Evolutionary conservation across 2,797 vertebrate species (phyloP).

Genomic region (Phalanger gymnotis): DNA sequence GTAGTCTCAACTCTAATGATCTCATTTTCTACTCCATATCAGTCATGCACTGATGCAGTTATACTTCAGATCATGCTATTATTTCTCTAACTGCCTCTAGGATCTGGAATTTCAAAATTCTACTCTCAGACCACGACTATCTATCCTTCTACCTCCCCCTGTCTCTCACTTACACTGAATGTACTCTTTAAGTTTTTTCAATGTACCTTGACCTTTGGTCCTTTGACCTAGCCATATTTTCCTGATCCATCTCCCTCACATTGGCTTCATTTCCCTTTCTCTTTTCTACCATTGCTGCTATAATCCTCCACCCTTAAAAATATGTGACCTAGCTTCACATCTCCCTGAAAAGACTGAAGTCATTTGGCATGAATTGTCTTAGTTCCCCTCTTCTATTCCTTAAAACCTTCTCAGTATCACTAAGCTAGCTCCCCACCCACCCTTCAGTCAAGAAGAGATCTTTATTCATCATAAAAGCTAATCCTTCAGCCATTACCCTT

Average conservation of each 20-base stretch:
- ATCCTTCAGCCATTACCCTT: neutral
- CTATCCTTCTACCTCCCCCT: neutral
- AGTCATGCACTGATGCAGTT: no score
- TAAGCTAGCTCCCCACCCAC: neutral
- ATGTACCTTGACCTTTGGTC: neutral
- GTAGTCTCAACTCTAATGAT: no score
- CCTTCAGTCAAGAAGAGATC: neutral
- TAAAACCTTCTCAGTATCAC: neutral
- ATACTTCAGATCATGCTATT: no score
- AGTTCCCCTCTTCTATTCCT: neutral
- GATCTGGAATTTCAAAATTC: neutral
- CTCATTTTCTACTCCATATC: no score
- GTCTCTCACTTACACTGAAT: neutral
- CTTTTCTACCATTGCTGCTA: neutral
- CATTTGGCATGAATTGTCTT: neutral
- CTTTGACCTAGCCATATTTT: neutral
- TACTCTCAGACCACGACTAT: neutral
- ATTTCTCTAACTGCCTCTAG: no score
- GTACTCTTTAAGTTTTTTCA: neutral
- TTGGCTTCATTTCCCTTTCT: neutral
- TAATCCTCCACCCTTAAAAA: neutral
- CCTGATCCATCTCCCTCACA: neutral
- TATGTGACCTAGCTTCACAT: neutral
- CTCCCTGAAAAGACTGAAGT: neutral
- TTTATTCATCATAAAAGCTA: neutral